Conservation (phyloP, 2,888 invertebrate species). For the Drosophila paranaensis region DNA sequence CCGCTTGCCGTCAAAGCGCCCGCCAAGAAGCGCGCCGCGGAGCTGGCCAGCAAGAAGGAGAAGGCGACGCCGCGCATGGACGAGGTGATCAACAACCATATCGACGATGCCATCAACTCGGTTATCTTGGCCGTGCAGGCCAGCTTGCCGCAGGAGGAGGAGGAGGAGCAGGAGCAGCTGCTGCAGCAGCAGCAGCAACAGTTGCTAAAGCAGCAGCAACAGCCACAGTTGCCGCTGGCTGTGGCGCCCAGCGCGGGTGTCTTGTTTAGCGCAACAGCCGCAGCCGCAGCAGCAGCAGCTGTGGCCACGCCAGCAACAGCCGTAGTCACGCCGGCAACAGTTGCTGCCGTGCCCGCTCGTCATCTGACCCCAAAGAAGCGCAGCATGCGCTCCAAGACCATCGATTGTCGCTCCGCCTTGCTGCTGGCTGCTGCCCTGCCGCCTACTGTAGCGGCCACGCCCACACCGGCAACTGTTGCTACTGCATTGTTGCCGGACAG, state of each 20-base stretch:
- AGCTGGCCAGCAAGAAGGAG: slow-evolving; percentile 50
- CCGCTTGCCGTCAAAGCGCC: slow-evolving; percentile 6
- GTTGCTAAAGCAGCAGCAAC: slow-evolving; percentile 1
- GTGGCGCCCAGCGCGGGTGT: no score
- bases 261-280: no score
- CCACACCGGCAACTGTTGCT: not conserved
- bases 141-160: slow-evolving; percentile 68
- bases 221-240: not conserved
- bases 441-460: not conserved
- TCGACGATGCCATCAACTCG: slow-evolving; percentile 82
- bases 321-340: slow-evolving; percentile 15
- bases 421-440: slow-evolving; percentile 22
- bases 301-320: not conserved
- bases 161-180: slow-evolving; percentile 17
- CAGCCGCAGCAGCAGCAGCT: no score
- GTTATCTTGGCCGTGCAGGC: slow-evolving; percentile 81
- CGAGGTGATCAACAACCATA: slow-evolving; percentile 81
- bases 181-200: not conserved
- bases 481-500: slow-evolving; percentile 14
- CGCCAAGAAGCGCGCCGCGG: slow-evolving; percentile 50
- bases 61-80: slow-evolving; percentile 76
- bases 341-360: slow-evolving; percentile 24
- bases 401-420: slow-evolving; percentile 71
- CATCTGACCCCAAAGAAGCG: slow-evolving; percentile 71
- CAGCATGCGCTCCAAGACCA: slow-evolving; percentile 78